phyloP scores from a whole-genome alignment of 2,113 vertebrate genomes.

The Rhabdornis inornatus region DNA sequence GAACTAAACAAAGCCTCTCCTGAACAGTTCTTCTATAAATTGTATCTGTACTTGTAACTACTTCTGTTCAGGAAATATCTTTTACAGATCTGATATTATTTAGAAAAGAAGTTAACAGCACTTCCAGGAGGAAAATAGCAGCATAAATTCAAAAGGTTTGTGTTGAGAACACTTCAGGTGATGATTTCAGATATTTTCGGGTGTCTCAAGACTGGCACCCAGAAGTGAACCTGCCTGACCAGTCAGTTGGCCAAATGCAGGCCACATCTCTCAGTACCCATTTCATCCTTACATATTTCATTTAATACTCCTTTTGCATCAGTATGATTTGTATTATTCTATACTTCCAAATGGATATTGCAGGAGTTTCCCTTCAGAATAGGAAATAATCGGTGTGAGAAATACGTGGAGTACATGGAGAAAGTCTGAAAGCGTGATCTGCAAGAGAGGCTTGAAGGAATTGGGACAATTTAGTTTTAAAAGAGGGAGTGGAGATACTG shows the following conservation, averaged over 20 bases:
- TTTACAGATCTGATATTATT: neutral
- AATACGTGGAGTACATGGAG: rapidly evolving
- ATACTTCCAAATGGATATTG: neutral
- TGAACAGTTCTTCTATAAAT: neutral
- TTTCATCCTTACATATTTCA: neutral
- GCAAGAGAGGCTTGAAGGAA: neutral
- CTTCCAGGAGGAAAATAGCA: neutral
- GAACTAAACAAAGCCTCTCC: neutral
- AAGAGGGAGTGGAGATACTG: neutral
- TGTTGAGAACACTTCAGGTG: neutral
- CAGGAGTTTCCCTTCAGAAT: neutral
- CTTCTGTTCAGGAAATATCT: neutral
- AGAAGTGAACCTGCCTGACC: neutral
- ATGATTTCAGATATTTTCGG: neutral
- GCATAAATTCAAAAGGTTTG: neutral
- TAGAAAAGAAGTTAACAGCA: neutral
- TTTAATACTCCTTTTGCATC: neutral
- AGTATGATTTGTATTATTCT: neutral
- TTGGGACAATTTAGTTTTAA: neutral
- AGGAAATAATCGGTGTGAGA: neutral
- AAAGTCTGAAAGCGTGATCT: neutral
- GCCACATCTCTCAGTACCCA: neutral
- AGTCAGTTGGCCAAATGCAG: neutral
- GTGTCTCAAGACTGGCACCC: neutral
- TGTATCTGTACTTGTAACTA: neutral